Evolutionary conservation across 2,113 vertebrate genomes (phyloP).

Genomic region (Antechinus flavipes): DNA sequence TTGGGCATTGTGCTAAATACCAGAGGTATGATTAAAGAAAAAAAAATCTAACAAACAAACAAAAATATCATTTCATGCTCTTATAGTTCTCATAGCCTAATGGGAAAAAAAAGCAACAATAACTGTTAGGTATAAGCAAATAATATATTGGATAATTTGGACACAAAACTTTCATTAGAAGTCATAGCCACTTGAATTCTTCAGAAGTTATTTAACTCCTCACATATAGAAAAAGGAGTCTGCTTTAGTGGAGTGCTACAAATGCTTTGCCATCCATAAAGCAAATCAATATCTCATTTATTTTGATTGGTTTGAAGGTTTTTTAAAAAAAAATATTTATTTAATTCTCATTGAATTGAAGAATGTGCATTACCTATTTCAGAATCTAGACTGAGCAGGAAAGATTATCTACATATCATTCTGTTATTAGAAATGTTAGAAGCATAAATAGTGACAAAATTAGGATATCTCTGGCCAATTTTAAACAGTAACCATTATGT

Average conservation of each 20-base stretch:
- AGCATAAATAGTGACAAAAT: slow-evolving; percentile 44
- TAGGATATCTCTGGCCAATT: background rate
- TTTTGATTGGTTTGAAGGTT: background rate
- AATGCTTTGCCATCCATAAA: background rate
- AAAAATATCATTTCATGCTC: background rate
- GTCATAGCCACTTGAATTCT: background rate
- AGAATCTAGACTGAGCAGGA: slow-evolving; percentile 65
- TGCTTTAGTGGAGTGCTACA: background rate
- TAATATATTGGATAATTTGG: background rate
- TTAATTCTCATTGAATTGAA: slow-evolving; percentile 6
- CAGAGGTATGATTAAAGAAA: background rate
- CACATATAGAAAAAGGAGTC: background rate
- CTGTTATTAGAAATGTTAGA: slow-evolving; percentile 39
- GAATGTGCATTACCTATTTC: slow-evolving; percentile 78
- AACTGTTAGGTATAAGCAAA: background rate
- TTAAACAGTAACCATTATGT: background rate
- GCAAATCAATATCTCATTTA: background rate
- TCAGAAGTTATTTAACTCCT: background rate
- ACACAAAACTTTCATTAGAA: background rate
- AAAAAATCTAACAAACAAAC: background rate
- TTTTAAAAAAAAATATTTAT: background rate
- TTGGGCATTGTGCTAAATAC: background rate
- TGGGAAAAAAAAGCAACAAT: background rate
- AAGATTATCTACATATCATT: slow-evolving; percentile 62
- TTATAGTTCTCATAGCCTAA: background rate